A percentile compares a stretch with the other conserved stretches of the same genome.
phyloP scores from a whole-genome alignment of 1,140 invertebrate species.

The Bombus huntii region DNA sequence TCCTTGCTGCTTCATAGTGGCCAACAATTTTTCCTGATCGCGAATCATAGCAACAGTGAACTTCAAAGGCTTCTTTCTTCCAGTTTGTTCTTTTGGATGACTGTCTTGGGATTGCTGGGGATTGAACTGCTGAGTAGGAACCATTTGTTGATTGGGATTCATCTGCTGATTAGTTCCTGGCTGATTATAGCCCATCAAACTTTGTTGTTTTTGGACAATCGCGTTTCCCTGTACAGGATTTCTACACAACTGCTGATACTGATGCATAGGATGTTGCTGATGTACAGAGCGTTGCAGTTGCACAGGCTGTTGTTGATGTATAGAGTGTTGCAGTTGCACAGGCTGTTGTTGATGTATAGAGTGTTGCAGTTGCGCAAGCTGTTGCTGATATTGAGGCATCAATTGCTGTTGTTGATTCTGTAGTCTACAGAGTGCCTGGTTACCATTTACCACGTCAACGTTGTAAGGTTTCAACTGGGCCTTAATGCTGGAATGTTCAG shows the following conservation, averaged over 20 bases:
- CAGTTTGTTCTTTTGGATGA: not conserved
- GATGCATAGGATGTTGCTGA: not conserved
- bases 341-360: not conserved
- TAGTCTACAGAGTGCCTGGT: not conserved
- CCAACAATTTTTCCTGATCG: constrained; percentile 74
- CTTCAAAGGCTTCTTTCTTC: constrained; percentile 30
- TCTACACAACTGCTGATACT: not conserved
- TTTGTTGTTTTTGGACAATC: constrained; percentile 14
- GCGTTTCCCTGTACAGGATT: not conserved
- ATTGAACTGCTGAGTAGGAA: not conserved
- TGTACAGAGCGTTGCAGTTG: no score
- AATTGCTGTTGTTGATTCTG: constrained; percentile 21
- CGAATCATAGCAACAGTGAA: constrained; percentile 74
- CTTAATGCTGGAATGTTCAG: not conserved
- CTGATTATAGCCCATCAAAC: not conserved
- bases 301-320: not conserved
- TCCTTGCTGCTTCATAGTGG: constrained; percentile 73
- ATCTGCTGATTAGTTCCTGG: constrained; percentile 3
- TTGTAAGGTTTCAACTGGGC: not conserved
- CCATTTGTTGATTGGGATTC: not conserved
- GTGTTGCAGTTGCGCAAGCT: not conserved
- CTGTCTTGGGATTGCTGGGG: not conserved
- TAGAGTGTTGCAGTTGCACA: no score
- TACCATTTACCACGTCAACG: not conserved
- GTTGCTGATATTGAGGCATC: not conserved